Percentiles rank a stretch among this genome's conserved stretches.
Conservation (phyloP, 2,797 vertebrate species). For the Rhynchonycteris naso region DNA sequence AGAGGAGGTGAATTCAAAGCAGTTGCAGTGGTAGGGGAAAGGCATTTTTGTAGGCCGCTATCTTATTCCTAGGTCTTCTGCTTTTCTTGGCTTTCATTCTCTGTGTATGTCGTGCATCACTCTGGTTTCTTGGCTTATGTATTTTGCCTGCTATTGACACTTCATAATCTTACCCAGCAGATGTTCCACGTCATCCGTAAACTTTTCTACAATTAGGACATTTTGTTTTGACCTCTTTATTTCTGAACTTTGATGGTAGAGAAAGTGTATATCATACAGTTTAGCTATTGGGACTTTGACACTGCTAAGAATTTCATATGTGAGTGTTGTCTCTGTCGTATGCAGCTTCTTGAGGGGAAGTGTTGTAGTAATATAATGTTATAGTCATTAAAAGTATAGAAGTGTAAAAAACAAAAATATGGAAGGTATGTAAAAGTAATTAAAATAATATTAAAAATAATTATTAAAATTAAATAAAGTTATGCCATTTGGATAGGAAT, state of each 20-base stretch:
- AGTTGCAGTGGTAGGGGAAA: background rate
- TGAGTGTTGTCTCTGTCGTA: background rate
- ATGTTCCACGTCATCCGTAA: background rate
- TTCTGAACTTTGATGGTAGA: background rate
- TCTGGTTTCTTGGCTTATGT: background rate
- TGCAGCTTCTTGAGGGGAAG: background rate
- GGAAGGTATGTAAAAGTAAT: no score
- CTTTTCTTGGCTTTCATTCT: background rate
- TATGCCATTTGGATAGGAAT: no score
- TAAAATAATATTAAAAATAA: no score
- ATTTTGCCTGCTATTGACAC: background rate
- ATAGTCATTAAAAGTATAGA: no score
- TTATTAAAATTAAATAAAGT: no score
- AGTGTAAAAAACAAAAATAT: no score
- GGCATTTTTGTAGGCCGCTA: background rate
- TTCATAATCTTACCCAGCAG: constrained; percentile 31
- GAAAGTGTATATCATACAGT: background rate
- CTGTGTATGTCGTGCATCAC: background rate
- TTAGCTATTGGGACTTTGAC: background rate
- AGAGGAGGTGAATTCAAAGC: background rate
- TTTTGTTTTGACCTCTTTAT: background rate
- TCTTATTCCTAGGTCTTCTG: background rate
- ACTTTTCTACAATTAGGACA: background rate
- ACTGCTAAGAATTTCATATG: background rate
- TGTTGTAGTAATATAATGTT: no score